Conservation (phyloP, 1,140 invertebrate species). For the Xylocopa sonorina region DNA sequence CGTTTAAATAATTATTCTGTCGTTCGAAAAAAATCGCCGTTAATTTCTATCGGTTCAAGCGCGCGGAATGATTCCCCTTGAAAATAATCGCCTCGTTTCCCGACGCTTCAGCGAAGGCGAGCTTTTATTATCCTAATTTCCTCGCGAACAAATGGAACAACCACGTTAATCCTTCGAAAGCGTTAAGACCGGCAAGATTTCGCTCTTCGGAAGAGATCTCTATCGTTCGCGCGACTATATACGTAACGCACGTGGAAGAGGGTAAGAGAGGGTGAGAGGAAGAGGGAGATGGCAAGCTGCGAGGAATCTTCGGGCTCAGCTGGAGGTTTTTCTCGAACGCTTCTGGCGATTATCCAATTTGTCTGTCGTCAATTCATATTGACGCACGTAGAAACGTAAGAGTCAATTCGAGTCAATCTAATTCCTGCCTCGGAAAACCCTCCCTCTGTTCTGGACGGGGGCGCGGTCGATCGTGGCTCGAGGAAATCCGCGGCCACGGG, state of each 20-base stretch:
- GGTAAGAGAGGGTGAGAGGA: neutral
- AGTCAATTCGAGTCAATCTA: slow-evolving; percentile 75
- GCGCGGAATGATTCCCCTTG: no score
- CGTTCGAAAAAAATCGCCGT: no score
- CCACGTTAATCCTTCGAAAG: neutral
- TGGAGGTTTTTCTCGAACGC: slow-evolving; percentile 51
- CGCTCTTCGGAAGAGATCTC: neutral
- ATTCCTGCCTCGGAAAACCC: slow-evolving; percentile 40
- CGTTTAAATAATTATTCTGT: no score
- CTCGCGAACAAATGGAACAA: neutral
- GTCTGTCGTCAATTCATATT: slow-evolving; percentile 73
- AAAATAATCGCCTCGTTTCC: no score
- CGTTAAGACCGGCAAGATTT: neutral
- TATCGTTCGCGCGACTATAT: neutral
- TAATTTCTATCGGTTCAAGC: no score
- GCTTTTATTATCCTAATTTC: no score
- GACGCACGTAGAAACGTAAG: slow-evolving; percentile 66
- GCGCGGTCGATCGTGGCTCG: slow-evolving; percentile 25
- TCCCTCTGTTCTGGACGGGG: neutral
- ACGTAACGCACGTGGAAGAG: no score
- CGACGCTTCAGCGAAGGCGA: no score
- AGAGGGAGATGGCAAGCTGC: neutral
- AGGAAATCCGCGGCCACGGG: slow-evolving; percentile 37
- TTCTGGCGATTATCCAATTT: slow-evolving; percentile 76
- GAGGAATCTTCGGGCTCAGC: neutral